Base-by-base conservation (phyloP, 2,888 invertebrate species). In the Drosophila yooni region DNA sequence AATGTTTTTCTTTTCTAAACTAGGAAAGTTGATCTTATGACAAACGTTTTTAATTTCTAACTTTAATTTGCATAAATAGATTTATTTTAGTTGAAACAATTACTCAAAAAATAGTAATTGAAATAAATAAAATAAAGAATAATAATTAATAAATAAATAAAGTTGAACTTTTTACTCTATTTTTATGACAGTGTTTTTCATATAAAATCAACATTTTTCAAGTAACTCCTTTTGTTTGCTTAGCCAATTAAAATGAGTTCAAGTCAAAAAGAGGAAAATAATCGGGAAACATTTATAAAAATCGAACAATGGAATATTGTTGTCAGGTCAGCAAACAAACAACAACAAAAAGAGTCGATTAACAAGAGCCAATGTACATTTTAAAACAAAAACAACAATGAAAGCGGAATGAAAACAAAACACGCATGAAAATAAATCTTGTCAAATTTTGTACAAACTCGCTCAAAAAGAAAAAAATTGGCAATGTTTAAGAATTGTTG, bases 361-460 rank as follows among this genome's bases (percentile, higher is more conserved):
- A 68, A 79, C 79, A 69, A 76, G 52, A 50, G 63, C 56, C 43
- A 57, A 74, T 76, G 69, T 48, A 38, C 25, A 57, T 27, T 56
- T 18, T 29, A 27, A 15, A 60, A 53, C 64, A 71, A 31, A 27
- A 18, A 54, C 8, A 46, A 48, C 50, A 66, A 70, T 48, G 53
- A 40, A 33, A 43, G 57, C 46, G 59, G 63, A 64, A 50, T 46
- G 63, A 53, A 63, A 79, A 56, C 36, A 58, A 46, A 46, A 64
- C 69, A 67, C 53, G 64, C 43, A 79, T 63, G 65, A 69, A 65
- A 57, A 79, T 59, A 77, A 79, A 75, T 56, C 65, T 77, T 75
- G 75, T 74, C 75, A 66, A 74, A 57, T 75, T 79, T 75, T 70
- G 66, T 56, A 48, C 68, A 53, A 52, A 50, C 31, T 50, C 54